phyloP scores from a whole-genome alignment of 2,888 invertebrate species.

The Trisateles emortualis region DNA sequence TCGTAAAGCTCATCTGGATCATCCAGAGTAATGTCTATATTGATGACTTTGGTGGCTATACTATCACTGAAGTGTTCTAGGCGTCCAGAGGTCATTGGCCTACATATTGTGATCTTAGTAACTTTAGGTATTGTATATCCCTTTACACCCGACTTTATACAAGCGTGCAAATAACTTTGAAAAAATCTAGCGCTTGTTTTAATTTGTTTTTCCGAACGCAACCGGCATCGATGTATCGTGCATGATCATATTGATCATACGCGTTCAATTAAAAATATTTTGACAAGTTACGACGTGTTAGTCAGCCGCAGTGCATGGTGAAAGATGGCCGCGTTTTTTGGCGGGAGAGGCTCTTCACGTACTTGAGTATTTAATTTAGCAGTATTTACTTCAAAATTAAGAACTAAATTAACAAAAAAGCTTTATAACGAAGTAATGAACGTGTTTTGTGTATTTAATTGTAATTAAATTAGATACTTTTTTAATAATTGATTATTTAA shows the following conservation, averaged over 20 bases:
- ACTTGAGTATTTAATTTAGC: constrained; percentile 4
- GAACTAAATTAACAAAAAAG: not conserved
- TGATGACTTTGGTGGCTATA: too few relatives aligned
- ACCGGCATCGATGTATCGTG: not conserved
- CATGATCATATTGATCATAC: not conserved
- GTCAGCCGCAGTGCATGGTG: constrained; percentile 2
- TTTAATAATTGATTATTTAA: too few relatives aligned
- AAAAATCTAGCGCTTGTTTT: not conserved
- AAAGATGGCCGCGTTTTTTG: constrained; percentile 3
- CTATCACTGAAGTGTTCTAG: too few relatives aligned
- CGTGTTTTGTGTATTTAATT: not conserved
- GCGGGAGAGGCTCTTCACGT: constrained; percentile 3
- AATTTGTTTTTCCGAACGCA: not conserved
- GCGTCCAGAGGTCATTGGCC: too few relatives aligned
- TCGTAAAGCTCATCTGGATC: too few relatives aligned
- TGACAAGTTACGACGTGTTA: constrained; percentile 21
- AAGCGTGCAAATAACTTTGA: not conserved
- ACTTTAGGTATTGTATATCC: too few relatives aligned
- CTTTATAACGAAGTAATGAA: not conserved
- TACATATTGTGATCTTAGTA: too few relatives aligned
- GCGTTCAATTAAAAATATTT: constrained; percentile 27
- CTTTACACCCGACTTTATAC: constrained; percentile 3
- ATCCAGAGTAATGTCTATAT: too few relatives aligned
- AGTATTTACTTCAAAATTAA: not conserved
- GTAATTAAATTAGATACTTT: not conserved